Evolutionary conservation across 2,797 vertebrate genomes (phyloP).

Genomic region (Emydoidea blandingii): DNA sequence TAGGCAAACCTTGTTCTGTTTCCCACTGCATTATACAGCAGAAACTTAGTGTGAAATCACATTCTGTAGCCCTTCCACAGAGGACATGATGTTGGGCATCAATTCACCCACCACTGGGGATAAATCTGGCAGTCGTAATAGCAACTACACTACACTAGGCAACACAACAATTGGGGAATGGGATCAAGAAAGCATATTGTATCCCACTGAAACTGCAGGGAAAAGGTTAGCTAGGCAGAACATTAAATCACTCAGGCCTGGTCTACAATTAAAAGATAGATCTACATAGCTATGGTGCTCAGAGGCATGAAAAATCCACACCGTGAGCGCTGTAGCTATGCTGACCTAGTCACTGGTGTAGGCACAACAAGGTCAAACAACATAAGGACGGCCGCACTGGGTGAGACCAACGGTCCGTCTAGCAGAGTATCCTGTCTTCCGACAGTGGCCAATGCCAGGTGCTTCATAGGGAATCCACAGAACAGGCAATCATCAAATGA

Average conservation of each 20-base stretch:
- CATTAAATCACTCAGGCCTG: background rate
- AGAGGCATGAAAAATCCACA: no score
- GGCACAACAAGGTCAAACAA: no score
- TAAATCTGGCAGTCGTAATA: conserved; percentile 10
- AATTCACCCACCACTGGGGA: background rate
- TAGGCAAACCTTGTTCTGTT: background rate
- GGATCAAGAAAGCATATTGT: background rate
- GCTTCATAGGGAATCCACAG: background rate
- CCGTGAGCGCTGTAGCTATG: no score
- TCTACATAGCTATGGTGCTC: no score
- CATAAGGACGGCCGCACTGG: no score
- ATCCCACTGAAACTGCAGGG: conserved; percentile 3
- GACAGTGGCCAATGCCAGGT: background rate
- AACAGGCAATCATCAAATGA: background rate
- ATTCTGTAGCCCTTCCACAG: background rate
- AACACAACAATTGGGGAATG: background rate
- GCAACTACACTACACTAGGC: background rate
- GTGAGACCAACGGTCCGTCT: no score
- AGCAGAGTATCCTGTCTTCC: no score
- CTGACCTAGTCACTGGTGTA: no score
- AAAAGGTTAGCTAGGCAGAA: background rate
- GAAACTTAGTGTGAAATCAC: background rate
- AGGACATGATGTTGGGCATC: background rate
- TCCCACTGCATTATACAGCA: fast-evolving
- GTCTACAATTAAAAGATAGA: no score